Base-by-base conservation (phyloP, 2,797 vertebrate genomes). In the Cichlasoma orientale region DNA sequence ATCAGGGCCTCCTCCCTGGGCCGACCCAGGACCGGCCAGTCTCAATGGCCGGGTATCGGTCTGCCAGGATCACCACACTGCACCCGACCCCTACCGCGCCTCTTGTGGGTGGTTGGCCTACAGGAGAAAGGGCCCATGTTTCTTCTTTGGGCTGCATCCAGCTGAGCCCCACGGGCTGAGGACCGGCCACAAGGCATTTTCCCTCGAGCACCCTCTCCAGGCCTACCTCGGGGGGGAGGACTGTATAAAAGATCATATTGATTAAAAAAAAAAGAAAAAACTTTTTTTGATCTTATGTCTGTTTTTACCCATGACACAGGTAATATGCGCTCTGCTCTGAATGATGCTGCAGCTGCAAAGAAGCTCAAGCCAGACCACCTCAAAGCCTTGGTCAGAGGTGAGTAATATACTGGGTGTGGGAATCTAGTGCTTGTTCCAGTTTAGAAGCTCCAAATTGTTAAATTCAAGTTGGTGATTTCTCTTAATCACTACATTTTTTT, bases 341-440 rank as follows among this genome's bases (percentile, higher is more conserved):
- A 93, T 14, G 98, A 99, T 57, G 96, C 95, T 44, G 79, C 77
- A 5, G 93, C 96, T 72, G 98, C 97, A 14, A 97, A 94, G 82
- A 99, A 97, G 89, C 88, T 97, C 12, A 98, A 96, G 87, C 97
- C 98, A 38, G 93, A 94, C 75, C 98, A 99, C 56, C 92, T 98
- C 63, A 99, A 99, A 94, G 98, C 98, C 11, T 86, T 98, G 72
- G 68, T 97, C 54, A 96, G 98, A 96, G 98, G 98, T 98, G 74
- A 76, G 76, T 80, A 4, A 1, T 14, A 29, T 4, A 5, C 41
- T 29, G n/a, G 0, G 25, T 16, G 5, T 68, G 41, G 41, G 12
- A 12, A 29, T 8, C 25, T 50, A 8, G 23, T 66, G 23, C 3
- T 18, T 3, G 59, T 44, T 63, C 23, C 21, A 44, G 59, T 18